These are phyloP conservation scores for Phycodurus eques DNA, from an alignment of 2,113 vertebrate genomes.

Conservation along the genomic window DNA sequence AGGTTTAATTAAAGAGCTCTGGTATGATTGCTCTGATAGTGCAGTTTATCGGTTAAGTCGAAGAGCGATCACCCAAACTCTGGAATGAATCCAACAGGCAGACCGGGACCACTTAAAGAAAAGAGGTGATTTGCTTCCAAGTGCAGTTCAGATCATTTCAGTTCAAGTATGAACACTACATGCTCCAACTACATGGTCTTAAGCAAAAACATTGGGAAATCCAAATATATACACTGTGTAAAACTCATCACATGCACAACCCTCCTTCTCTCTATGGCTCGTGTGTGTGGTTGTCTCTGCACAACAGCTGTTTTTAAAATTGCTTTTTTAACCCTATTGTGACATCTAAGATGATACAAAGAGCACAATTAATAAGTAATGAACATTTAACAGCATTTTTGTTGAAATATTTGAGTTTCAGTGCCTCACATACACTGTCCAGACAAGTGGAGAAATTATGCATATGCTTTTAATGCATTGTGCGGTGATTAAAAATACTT, in stretches of 20 bases:
- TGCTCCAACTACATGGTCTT: too few relatives aligned
- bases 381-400: not conserved
- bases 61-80: not conserved
- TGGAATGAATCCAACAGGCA: not conserved
- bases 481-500: too few relatives aligned
- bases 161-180: too few relatives aligned
- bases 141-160: too few relatives aligned
- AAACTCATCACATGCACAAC: too few relatives aligned
- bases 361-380: not conserved
- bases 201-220: too few relatives aligned
- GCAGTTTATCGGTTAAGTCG: not conserved
- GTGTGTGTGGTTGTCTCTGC: too few relatives aligned
- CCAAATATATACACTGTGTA: too few relatives aligned
- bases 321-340: not conserved
- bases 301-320: not conserved
- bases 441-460: not conserved
- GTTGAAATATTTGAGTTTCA: not conserved
- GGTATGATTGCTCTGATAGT: not conserved
- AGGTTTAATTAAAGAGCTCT: not conserved
- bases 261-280: too few relatives aligned
- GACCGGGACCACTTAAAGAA: not conserved
- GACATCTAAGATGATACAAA: not conserved
- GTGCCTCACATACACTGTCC: not conserved
- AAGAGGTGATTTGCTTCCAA: not conserved
- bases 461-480: not conserved